Base-by-base conservation (phyloP, 2,888 invertebrate species). In the Heliothis peltigera region DNA sequence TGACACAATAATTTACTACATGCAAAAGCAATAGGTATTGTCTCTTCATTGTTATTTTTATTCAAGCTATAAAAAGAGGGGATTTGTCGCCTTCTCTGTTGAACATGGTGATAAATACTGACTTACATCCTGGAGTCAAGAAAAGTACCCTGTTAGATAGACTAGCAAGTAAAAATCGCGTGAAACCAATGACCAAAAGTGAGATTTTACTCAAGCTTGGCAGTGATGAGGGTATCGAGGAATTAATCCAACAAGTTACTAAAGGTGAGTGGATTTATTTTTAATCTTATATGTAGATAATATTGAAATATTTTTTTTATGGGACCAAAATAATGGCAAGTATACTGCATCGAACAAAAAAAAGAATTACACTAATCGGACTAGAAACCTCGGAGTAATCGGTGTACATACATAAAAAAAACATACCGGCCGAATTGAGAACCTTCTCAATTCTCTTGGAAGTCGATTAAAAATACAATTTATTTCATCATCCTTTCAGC, bases 21-120 rank as follows among this genome's bases (percentile, higher is more conserved):
- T n/a, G n/a, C n/a, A n/a, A n/a, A n/a, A n/a, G n/a, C n/a, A n/a
- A n/a, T n/a, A n/a, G n/a, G n/a, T n/a, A n/a, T 35, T 15, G 15
- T 15, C 3, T 39, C 15, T 8, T 35, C 8, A 42, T 19, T 4
- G 10, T 0, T 4, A 46, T 32, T 35, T 55, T 43, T 17, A 28
- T 48, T 69, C 8, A n/a, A 72, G 72, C 65, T 17, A 35, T 59
- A 6, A 17, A 35, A 49, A 48, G 18, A 18, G 42, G 77, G 0
- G 42, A 77, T 47, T 0, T 59, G 25, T 53, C 77, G 1, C 58
- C 58, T 19, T 17, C 42, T 7, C 55, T 72, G 3, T 18, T 72
- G 8, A 46, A 77, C 18, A 28, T 77, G 5, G 55, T 72, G 5
- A 52, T 72, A 17, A 72, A 77, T 28, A 77, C 58, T 10, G 43